These are phyloP conservation scores for Urosaurus nigricauda DNA, from an alignment of 2,797 vertebrate genomes.

Conservation along the genomic window DNA sequence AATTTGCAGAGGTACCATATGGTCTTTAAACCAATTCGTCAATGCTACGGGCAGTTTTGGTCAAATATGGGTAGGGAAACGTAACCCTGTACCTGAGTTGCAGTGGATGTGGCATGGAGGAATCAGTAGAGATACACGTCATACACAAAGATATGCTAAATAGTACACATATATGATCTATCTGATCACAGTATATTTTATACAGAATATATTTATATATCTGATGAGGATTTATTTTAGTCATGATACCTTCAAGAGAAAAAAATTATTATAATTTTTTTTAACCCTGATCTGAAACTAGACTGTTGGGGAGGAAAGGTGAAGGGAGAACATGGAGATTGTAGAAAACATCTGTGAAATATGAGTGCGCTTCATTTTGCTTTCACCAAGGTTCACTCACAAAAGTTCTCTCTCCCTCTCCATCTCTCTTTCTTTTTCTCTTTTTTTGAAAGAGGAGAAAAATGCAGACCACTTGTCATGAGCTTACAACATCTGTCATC, in stretches of 20 bases:
- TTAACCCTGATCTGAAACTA: not conserved
- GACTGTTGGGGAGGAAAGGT: not conserved
- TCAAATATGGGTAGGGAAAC: not conserved
- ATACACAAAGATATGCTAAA: too few species aligned
- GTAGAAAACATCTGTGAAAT: constrained; percentile 8
- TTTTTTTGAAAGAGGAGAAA: constrained; percentile 8
- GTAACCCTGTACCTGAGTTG: not conserved
- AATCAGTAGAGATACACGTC: not conserved
- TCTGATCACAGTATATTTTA: not conserved
- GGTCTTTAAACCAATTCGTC: not conserved
- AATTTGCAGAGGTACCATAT: not conserved
- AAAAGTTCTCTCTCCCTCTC: not conserved
- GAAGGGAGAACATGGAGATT: not conserved
- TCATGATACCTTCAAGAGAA: not conserved
- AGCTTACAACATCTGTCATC: constrained; percentile 17
- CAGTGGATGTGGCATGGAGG: not conserved
- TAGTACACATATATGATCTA: not conserved
- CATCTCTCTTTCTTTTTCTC: not conserved
- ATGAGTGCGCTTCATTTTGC: not conserved
- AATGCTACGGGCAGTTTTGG: not conserved
- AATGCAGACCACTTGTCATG: constrained; percentile 21
- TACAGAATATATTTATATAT: too few species aligned
- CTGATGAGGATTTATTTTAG: not conserved
- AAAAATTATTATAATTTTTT: not conserved
- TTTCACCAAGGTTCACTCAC: not conserved